These are phyloP conservation scores for Leptosomus discolor DNA, from an alignment of 2,113 vertebrate genomes.

Conservation along the genomic window DNA sequence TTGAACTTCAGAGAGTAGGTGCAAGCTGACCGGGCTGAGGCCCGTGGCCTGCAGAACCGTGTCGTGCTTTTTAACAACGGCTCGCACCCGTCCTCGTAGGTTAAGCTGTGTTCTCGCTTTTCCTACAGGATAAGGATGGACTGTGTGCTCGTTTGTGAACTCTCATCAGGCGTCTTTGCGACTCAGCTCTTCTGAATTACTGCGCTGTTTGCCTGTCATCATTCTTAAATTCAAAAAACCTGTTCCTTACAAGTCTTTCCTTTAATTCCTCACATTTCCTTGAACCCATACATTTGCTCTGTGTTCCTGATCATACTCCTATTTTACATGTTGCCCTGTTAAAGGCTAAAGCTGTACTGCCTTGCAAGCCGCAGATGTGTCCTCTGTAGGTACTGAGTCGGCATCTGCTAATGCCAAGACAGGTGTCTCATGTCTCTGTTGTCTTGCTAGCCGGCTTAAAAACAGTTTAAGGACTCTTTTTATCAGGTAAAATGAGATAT, in stretches of 20 bases:
- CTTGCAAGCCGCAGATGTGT: neutral
- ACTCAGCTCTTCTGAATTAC: neutral
- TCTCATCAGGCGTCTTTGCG: neutral
- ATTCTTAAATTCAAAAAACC: neutral
- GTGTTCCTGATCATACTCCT: neutral
- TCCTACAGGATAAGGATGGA: neutral
- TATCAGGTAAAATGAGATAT: neutral
- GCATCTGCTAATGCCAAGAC: neutral
- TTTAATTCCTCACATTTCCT: neutral
- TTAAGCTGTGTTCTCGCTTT: neutral
- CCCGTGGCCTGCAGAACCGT: too few relatives aligned
- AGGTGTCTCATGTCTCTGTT: neutral
- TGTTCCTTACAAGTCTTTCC: neutral
- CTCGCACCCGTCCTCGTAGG: rapidly evolving
- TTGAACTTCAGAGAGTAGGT: too few relatives aligned
- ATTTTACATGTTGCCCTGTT: neutral
- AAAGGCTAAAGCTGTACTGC: neutral
- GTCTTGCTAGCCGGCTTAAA: neutral
- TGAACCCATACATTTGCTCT: neutral
- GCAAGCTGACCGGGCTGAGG: too few relatives aligned
- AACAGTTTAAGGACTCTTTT: neutral
- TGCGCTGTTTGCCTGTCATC: neutral
- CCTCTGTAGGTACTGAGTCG: neutral
- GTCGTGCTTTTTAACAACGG: rapidly evolving
- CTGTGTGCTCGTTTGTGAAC: too few relatives aligned